A percentile compares a stretch with the other conserved stretches of the same genome.
phyloP scores from a whole-genome alignment of 2,888 invertebrate species.

The Pollenia griseotomentosa region DNA sequence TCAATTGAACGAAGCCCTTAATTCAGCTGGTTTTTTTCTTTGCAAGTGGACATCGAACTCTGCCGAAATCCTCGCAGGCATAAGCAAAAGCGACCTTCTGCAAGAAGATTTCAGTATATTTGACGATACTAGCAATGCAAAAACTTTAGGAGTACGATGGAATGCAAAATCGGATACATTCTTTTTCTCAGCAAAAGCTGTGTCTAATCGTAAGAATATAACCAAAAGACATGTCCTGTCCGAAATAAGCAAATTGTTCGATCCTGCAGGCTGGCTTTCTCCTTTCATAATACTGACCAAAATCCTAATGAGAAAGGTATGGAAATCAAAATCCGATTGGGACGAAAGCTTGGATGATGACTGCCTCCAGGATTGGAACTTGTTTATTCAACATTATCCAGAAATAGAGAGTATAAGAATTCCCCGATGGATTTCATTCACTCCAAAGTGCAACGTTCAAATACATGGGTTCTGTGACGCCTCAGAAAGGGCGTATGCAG shows the following conservation, averaged over 20 bases:
- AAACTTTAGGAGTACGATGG: too few relatives aligned
- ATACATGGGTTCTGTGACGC: slow-evolving; percentile 11
- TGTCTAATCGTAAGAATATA: too few relatives aligned
- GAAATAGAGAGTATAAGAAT: slow-evolving; percentile 10
- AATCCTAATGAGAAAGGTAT: too few relatives aligned
- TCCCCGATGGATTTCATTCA: not conserved
- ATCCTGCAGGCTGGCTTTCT: too few relatives aligned
- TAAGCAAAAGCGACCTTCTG: not conserved
- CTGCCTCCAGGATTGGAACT: slow-evolving; percentile 7
- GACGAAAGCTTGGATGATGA: too few relatives aligned
- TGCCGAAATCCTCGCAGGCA: not conserved
- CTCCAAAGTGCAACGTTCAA: slow-evolving; percentile 3
- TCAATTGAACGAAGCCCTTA: not conserved
- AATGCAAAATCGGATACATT: too few relatives aligned
- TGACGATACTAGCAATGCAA: slow-evolving; percentile 13
- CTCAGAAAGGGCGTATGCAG: not conserved
- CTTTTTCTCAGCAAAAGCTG: too few relatives aligned
- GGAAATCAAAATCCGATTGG: too few relatives aligned
- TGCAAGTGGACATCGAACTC: slow-evolving; percentile 29
- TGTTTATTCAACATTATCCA: slow-evolving; percentile 4
- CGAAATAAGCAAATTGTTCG: too few relatives aligned
- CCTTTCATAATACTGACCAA: too few relatives aligned
- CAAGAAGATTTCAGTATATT: slow-evolving; percentile 28
- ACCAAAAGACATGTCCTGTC: too few relatives aligned
- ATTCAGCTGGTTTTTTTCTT: slow-evolving; percentile 28